Conservation (phyloP, 1,140 invertebrate species). For the Philopotamus ludificatus region DNA sequence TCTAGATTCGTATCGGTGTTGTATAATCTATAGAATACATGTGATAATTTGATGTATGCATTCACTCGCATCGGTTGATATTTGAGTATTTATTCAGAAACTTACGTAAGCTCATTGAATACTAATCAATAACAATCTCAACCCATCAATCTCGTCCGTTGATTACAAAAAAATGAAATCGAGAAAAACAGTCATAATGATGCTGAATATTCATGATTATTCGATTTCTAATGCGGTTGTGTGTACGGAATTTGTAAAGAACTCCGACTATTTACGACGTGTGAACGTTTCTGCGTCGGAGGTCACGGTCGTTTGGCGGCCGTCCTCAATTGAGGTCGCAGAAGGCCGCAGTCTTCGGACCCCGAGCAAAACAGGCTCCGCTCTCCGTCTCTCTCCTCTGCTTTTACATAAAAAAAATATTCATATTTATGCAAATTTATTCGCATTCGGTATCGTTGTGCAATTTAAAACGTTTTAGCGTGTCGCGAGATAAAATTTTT, state of each 20-base stretch:
- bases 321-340: not conserved
- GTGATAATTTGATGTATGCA: too few species aligned
- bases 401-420: not conserved
- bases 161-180: too few species aligned
- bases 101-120: too few species aligned
- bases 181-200: too few species aligned
- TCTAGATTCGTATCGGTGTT: too few species aligned
- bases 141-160: too few species aligned
- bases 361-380: not conserved
- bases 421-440: not conserved
- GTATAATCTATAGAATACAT: too few species aligned
- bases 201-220: not conserved
- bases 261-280: not conserved
- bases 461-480: not conserved
- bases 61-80: too few species aligned
- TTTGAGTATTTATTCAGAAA: too few species aligned
- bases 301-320: not conserved
- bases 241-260: too few species aligned
- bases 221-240: not conserved
- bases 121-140: too few species aligned
- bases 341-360: not conserved
- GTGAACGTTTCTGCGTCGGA: not conserved
- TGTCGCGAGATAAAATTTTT: not conserved
- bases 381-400: too few species aligned
- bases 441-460: not conserved